These are phyloP conservation scores for Ornithoptera priamus DNA, from an alignment of 2,888 invertebrate species.

Conservation along the genomic window DNA sequence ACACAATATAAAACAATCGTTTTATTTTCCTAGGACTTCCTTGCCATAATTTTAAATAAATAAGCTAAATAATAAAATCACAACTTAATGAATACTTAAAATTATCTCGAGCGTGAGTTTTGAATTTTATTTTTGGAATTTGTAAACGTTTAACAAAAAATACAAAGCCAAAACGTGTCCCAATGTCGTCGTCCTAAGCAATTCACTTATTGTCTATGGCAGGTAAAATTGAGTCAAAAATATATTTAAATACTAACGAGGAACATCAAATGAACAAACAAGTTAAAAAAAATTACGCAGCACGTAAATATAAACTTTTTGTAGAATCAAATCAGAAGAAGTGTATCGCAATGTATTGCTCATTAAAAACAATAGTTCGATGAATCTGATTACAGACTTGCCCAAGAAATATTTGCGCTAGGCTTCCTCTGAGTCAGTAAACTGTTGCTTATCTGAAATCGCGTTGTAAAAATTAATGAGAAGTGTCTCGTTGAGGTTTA, in stretches of 20 bases:
- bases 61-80: conserved; percentile 78
- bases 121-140: conserved; percentile 65
- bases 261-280: conserved; percentile 57
- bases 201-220: conserved; percentile 76
- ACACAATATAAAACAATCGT: conserved; percentile 59
- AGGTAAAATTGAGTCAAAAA: conserved; percentile 76
- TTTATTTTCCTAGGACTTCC: conserved; percentile 76
- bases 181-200: conserved; percentile 55
- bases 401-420: conserved; percentile 13
- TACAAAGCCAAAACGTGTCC: conserved; percentile 39
- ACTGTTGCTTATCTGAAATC: conserved; percentile 11
- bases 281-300: conserved; percentile 52
- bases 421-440: conserved; percentile 18
- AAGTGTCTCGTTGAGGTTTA: conserved; percentile 4
- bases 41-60: conserved; percentile 79
- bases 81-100: conserved; percentile 79
- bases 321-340: conserved; percentile 27
- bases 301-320: conserved; percentile 37
- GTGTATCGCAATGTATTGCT: conserved; percentile 17
- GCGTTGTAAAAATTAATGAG: conserved; percentile 15
- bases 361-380: background rate
- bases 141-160: conserved; percentile 37
- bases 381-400: conserved; percentile 6
- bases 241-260: conserved; percentile 61
- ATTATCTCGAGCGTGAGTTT: conserved; percentile 67